Evolutionary conservation across 2,797 vertebrate genomes (phyloP).

Genomic region (Leptodactylus fallax): DNA sequence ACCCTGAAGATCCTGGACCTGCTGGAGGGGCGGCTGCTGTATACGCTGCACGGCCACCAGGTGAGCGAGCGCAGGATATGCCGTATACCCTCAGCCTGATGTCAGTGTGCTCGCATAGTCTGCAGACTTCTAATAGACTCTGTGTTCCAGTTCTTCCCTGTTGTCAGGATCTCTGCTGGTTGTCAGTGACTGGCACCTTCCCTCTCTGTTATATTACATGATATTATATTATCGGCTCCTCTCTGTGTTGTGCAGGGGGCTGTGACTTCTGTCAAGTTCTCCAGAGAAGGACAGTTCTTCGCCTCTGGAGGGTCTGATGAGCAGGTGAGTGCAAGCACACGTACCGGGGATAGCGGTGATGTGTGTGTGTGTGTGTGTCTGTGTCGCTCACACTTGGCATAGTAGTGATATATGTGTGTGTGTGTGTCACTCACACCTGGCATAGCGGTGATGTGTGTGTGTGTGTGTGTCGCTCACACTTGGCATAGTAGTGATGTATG

Average conservation of each 20-base stretch:
- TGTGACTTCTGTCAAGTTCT: slow-evolving; percentile 88
- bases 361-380: background rate
- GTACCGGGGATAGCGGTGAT: background rate
- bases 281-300: slow-evolving; percentile 87
- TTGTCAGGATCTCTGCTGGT: no score
- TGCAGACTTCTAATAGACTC: background rate
- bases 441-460: no score
- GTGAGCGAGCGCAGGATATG: slow-evolving; percentile 74
- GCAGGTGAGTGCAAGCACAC: slow-evolving; percentile 78
- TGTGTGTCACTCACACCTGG: no score
- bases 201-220: background rate
- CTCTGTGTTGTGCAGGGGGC: slow-evolving; percentile 80
- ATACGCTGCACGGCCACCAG: slow-evolving; percentile 96
- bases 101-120: background rate
- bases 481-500: no score
- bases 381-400: no score
- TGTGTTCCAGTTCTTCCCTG: background rate
- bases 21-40: slow-evolving; percentile 91
- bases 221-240: background rate
- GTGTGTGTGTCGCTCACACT: no score
- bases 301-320: slow-evolving; percentile 93
- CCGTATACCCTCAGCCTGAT: background rate
- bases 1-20: slow-evolving; percentile 95
- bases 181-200: no score
- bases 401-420: no score